These are phyloP conservation scores for Naso thynnoides DNA, from an alignment of 2,797 vertebrate genomes.

Conservation along the genomic window DNA sequence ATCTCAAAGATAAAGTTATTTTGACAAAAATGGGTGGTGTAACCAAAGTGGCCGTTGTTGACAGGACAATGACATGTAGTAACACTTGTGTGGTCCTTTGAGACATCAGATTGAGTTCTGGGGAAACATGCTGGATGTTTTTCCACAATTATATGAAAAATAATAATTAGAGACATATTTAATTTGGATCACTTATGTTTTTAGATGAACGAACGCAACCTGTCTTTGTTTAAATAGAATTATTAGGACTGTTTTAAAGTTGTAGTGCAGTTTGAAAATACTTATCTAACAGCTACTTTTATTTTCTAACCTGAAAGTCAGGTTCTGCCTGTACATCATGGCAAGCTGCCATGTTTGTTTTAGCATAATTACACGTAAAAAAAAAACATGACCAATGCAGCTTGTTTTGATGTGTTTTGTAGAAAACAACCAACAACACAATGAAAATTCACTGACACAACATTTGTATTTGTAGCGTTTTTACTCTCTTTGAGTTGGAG, in stretches of 20 bases:
- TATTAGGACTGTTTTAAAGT: neutral
- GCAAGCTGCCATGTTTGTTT: conserved; percentile 1
- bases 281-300: neutral
- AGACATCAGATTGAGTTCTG: neutral
- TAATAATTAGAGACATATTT: neutral
- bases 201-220: neutral
- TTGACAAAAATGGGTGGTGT: too few relatives aligned
- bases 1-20: too few relatives aligned
- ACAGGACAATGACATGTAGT: too few relatives aligned
- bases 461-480: conserved; percentile 24
- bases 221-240: neutral
- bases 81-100: too few relatives aligned
- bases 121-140: neutral
- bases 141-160: neutral
- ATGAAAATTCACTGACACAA: neutral
- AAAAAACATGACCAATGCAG: neutral
- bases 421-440: neutral
- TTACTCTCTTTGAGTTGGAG: conserved; percentile 19
- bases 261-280: neutral
- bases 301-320: conserved; percentile 41
- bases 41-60: too few relatives aligned
- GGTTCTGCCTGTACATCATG: conserved; percentile 3
- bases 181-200: neutral
- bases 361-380: conserved; percentile 5
- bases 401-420: conserved; percentile 9